phyloP scores from a whole-genome alignment of 1,140 invertebrate species.

The Heliconius hermathena region DNA sequence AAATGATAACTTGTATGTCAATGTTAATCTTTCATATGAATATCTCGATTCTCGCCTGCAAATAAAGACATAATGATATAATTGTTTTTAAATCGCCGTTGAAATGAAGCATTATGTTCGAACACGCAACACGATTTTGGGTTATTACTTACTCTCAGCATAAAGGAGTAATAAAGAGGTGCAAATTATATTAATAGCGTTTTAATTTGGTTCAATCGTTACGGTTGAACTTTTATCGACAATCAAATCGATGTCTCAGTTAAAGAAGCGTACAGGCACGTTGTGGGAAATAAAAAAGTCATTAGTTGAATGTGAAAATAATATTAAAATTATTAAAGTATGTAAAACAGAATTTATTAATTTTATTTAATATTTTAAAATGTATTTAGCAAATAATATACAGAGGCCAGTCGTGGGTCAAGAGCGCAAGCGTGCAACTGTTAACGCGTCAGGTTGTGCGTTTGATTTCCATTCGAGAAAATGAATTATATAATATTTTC shows the following conservation, averaged over 20 bases:
- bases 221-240: constrained; percentile 57
- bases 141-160: constrained; percentile 44
- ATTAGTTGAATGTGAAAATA: not conserved
- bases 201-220: constrained; percentile 57
- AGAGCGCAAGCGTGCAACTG: too few species aligned
- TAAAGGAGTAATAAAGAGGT: constrained; percentile 49
- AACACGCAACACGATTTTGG: constrained; percentile 34
- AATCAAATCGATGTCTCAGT: constrained; percentile 55
- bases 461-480: too few species aligned
- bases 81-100: constrained; percentile 26
- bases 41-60: not conserved
- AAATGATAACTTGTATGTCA: not conserved
- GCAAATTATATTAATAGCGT: constrained; percentile 62
- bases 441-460: too few species aligned
- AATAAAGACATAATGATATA: constrained; percentile 15
- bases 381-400: too few species aligned
- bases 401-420: too few species aligned
- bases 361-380: too few species aligned
- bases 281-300: constrained; percentile 44
- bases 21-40: not conserved
- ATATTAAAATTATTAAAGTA: not conserved
- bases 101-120: constrained; percentile 33
- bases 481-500: too few species aligned
- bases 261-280: constrained; percentile 54
- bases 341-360: not conserved